Base-by-base conservation (phyloP, 2,113 vertebrate genomes). In the Chaetodon auriga region DNA sequence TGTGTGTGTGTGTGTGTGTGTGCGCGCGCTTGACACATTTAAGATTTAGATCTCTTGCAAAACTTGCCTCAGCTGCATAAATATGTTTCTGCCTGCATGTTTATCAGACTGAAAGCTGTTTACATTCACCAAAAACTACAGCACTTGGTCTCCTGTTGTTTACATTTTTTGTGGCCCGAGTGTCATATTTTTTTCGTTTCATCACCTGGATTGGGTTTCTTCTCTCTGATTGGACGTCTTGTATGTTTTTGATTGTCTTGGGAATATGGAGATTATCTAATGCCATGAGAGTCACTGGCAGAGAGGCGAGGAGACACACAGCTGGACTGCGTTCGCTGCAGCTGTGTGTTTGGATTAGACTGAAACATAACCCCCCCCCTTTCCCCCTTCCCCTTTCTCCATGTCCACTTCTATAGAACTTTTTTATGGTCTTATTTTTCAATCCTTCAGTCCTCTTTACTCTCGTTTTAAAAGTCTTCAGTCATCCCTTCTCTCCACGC, bases 281-380 rank as follows among this genome's bases (percentile, higher is more conserved):
- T 41, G 7, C 7, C 18, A 23, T 36, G 30, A 55, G 60, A 2
- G 25, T 62, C 25, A 11, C 12, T 48, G 69, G 78, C 61, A 70
- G 7, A 64, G 25, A 57, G n/a, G 0, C 2, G 14, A 60, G 43
- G 54, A 69, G 62, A 63, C 66, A 49, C n/a, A 49, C 70, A 85
- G 83, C 87, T 88, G 83, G 75, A 86, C 15, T 79, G 45, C 46
- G 73, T 73, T 75, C 55, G 54, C 68, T 76, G 66, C 75, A 78
- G 79, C 64, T 68, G 46, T 80, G 62, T 79, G 83, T 81, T 75
- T 83, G 57, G 82, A 75, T 79, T 46, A 71, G 55, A 66, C 8
- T 71, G 57, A 81, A 78, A 81, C 69, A 63, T 6, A 80, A 68
- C 16, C 21, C 76, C 10, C 71, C 3, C 15, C 60, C 45, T 54